These are phyloP conservation scores for Myoxocephalus aenaeus DNA, from an alignment of 2,797 vertebrate genomes.

Conservation along the genomic window DNA sequence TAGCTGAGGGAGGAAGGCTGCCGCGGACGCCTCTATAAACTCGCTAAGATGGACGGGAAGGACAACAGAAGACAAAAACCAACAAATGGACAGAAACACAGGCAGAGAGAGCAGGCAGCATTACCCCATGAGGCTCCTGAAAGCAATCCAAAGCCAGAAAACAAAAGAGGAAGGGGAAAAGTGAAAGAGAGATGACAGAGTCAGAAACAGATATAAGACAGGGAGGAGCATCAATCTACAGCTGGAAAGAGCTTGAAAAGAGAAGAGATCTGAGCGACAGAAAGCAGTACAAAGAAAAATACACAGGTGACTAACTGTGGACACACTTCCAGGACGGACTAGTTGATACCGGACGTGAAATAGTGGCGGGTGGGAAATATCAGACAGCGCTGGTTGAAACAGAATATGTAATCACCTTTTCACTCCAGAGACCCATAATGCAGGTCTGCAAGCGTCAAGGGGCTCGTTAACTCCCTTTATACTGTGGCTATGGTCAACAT, in stretches of 20 bases:
- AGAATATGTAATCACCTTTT: slow-evolving; percentile 9
- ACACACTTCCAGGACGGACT: slow-evolving; percentile 6
- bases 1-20: slow-evolving; percentile 22
- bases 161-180: slow-evolving; percentile 43
- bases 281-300: slow-evolving; percentile 42
- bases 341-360: neutral
- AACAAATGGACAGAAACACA: slow-evolving; percentile 42
- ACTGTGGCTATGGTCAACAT: neutral
- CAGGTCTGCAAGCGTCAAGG: neutral
- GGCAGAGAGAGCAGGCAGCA: slow-evolving; percentile 72
- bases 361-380: neutral
- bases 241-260: neutral
- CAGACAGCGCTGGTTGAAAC: slow-evolving; percentile 5
- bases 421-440: neutral
- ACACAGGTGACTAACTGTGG: slow-evolving; percentile 23
- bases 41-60: slow-evolving; percentile 53
- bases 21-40: slow-evolving; percentile 32
- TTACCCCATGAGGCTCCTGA: slow-evolving; percentile 99
- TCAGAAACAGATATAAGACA: slow-evolving; percentile 67
- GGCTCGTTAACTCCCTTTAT: slow-evolving; percentile 21
- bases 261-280: slow-evolving; percentile 23
- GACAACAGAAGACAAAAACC: slow-evolving; percentile 32
- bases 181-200: slow-evolving; percentile 56
- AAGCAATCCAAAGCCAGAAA: slow-evolving; percentile 88
- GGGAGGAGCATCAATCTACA: slow-evolving; percentile 21